Evolutionary conservation across 2,888 invertebrate species (phyloP).

Genomic region (Eristalis tenax): DNA sequence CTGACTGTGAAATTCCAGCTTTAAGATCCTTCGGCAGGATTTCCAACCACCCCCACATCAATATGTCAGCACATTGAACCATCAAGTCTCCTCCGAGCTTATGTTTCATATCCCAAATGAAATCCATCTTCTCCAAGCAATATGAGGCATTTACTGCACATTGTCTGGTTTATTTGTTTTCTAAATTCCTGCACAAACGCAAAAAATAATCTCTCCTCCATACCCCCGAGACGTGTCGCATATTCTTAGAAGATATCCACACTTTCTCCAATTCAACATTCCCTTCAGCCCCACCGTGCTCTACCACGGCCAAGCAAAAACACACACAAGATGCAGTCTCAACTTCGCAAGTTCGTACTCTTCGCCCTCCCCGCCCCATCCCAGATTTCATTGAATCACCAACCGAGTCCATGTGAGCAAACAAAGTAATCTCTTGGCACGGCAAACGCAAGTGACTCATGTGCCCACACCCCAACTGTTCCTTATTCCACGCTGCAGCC

Average conservation of each 20-base stretch:
- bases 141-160: neutral
- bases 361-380: neutral
- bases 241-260: neutral
- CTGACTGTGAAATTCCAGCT: no score
- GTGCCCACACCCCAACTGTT: neutral
- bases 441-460: conserved; percentile 5
- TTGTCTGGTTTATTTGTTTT: neutral
- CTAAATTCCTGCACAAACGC: neutral
- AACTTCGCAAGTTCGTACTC: neutral
- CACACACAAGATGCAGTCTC: no score
- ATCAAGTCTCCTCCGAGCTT: no score
- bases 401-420: neutral
- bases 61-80: no score
- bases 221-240: neutral
- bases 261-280: neutral
- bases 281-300: neutral
- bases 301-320: neutral
- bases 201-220: neutral
- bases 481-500: neutral
- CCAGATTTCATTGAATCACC: neutral
- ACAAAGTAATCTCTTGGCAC: conserved; percentile 3
- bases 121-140: no score
- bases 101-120: no score
- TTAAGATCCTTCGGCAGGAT: no score
- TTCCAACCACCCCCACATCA: no score